A percentile compares a stretch with the other conserved stretches of the same genome.
Evolutionary conservation across 2,797 vertebrate genomes (phyloP).

Genomic region (Nothura maculosa): DNA sequence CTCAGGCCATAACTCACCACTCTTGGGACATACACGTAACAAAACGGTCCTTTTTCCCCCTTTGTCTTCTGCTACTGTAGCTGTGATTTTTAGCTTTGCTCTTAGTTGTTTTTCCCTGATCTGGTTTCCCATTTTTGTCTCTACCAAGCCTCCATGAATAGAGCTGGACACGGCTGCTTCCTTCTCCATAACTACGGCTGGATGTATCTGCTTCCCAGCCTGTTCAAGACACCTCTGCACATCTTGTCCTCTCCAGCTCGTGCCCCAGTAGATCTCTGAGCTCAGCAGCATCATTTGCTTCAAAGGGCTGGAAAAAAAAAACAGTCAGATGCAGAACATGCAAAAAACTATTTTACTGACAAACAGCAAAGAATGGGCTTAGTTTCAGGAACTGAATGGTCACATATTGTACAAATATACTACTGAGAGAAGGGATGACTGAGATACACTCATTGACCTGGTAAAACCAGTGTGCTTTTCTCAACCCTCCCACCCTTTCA

Average conservation of each 20-base stretch:
- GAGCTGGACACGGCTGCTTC: neutral
- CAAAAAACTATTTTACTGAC: slow-evolving; percentile 78
- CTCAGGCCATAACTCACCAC: neutral
- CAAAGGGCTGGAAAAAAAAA: slow-evolving; percentile 36
- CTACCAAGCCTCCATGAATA: accelerated
- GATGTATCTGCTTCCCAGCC: neutral
- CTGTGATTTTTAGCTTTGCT: neutral
- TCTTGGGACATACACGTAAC: accelerated
- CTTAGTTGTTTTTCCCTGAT: neutral
- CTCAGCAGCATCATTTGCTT: accelerated
- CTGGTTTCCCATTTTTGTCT: neutral
- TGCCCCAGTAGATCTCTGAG: neutral
- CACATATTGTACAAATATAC: slow-evolving; percentile 37
- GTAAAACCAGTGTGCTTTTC: slow-evolving; percentile 69
- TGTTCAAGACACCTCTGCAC: accelerated
- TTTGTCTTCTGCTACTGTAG: neutral
- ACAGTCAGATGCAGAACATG: slow-evolving; percentile 70
- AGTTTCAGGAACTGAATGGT: slow-evolving; percentile 42
- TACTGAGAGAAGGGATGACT: slow-evolving; percentile 48
- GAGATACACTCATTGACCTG: slow-evolving; percentile 35
- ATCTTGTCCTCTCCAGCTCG: neutral
- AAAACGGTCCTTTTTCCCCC: too few species aligned
- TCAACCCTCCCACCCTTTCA: neutral
- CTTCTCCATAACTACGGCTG: accelerated
- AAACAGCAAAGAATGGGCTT: slow-evolving; percentile 67